Conservation (phyloP, 2,113 vertebrate species). For the Sciurus niger region DNA sequence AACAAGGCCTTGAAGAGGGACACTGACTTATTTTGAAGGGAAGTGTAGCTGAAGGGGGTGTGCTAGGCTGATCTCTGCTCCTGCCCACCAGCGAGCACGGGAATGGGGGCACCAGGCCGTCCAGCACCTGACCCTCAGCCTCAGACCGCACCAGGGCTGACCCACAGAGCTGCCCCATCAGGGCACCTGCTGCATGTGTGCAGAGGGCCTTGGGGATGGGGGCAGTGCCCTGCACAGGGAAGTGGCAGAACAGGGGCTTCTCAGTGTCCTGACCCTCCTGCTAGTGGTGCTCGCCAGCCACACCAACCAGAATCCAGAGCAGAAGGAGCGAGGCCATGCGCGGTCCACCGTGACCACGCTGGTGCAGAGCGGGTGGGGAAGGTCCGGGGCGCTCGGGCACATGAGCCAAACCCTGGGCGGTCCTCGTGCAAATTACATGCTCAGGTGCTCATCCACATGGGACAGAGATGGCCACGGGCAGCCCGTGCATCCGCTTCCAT, state of each 20-base stretch:
- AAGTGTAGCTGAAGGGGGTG: too few relatives aligned
- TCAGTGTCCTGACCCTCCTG: neutral
- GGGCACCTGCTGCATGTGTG: accelerated
- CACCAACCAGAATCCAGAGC: neutral
- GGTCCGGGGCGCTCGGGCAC: accelerated
- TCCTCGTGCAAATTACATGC: too few relatives aligned
- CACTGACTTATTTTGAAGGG: neutral
- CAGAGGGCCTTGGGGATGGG: neutral
- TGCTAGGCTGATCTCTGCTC: neutral
- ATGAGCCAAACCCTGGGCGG: too few relatives aligned
- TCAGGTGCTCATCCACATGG: too few relatives aligned
- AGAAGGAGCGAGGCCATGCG: neutral
- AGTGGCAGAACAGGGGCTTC: accelerated
- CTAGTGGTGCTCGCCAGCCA: neutral
- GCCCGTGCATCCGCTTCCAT: neutral
- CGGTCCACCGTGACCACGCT: neutral
- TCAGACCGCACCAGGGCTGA: neutral
- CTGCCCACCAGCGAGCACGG: accelerated
- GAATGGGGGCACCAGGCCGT: accelerated
- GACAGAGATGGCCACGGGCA: accelerated
- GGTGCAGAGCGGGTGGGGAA: neutral
- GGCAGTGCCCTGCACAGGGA: too few relatives aligned
- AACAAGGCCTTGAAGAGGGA: neutral
- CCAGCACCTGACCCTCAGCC: neutral
- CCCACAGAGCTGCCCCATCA: neutral